Evolutionary conservation across 2,113 vertebrate genomes (phyloP).

Genomic region (Oncorhynchus mykiss): DNA sequence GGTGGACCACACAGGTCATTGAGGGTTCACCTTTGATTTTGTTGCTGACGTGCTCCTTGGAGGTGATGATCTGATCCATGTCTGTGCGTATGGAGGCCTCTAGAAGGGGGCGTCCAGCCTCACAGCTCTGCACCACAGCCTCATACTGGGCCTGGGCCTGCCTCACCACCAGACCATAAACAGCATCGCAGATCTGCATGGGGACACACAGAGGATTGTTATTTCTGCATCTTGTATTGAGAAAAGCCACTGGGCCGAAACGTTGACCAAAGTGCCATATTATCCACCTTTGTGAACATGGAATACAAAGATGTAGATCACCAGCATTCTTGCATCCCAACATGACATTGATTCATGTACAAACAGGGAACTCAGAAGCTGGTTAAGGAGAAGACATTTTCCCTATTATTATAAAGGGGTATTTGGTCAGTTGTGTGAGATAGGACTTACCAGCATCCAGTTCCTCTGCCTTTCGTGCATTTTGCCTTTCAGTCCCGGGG

Average conservation of each 20-base stretch:
- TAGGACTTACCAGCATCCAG: slow-evolving; percentile 86
- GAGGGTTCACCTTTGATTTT: slow-evolving; percentile 84
- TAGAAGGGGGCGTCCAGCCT: slow-evolving; percentile 73
- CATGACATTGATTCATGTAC: not conserved
- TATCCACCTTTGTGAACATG: too few relatives aligned
- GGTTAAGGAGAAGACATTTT: not conserved
- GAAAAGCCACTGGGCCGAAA: too few relatives aligned
- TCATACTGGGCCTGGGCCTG: slow-evolving; percentile 79
- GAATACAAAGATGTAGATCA: too few relatives aligned
- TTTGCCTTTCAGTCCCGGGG: slow-evolving; percentile 88
- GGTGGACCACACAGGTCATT: not conserved
- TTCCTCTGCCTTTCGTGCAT: slow-evolving; percentile 82
- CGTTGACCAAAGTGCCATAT: too few relatives aligned
- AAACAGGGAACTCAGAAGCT: not conserved
- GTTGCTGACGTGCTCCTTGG: slow-evolving; percentile 91
- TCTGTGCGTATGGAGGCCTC: slow-evolving; percentile 87
- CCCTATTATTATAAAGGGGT: not conserved
- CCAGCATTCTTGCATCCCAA: too few relatives aligned
- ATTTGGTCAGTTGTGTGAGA: not conserved
- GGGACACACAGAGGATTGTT: not conserved
- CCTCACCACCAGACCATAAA: slow-evolving; percentile 84
- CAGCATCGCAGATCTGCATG: slow-evolving; percentile 84
- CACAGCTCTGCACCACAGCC: slow-evolving; percentile 67
- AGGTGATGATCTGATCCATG: slow-evolving; percentile 96
- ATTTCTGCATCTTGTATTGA: too few relatives aligned